Percentiles rank a stretch among this genome's conserved stretches.
phyloP scores from a whole-genome alignment of 2,113 vertebrate species.

The Willisornis vidua region DNA sequence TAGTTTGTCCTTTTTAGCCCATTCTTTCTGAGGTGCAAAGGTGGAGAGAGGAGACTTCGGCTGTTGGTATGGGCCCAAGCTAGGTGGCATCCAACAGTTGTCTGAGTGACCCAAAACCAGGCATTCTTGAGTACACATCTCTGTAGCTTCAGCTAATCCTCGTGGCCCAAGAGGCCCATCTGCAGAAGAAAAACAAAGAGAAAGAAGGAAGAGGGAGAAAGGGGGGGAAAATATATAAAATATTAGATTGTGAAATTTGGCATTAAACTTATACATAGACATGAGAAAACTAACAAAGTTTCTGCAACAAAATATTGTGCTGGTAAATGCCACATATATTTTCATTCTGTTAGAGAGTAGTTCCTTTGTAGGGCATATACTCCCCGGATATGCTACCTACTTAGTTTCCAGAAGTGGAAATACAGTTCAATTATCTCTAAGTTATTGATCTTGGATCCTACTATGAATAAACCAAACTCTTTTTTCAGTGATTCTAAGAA shows the following conservation, averaged over 20 bases:
- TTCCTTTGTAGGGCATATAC: background rate
- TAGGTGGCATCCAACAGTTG: conserved; percentile 99
- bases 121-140: conserved; percentile 99
- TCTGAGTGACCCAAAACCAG: conserved; percentile 96
- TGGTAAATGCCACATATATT: background rate
- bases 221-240: background rate
- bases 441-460: background rate
- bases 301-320: background rate
- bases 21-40: conserved; percentile 93
- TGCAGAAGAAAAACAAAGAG: conserved; percentile 43
- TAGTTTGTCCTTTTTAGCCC: conserved; percentile 95
- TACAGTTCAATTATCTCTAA: background rate
- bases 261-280: background rate
- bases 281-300: background rate
- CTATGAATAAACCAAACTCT: background rate
- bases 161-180: conserved; percentile 93
- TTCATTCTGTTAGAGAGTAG: background rate
- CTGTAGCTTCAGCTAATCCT: conserved; percentile 95
- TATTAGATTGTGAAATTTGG: conserved; percentile 13
- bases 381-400: background rate
- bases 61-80: conserved; percentile 88
- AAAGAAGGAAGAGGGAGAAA: background rate
- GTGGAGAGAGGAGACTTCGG: conserved; percentile 93
- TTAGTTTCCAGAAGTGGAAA: background rate
- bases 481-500: background rate